Base-by-base conservation (phyloP, 2,113 vertebrate species). In the Pterocles gutturalis region DNA sequence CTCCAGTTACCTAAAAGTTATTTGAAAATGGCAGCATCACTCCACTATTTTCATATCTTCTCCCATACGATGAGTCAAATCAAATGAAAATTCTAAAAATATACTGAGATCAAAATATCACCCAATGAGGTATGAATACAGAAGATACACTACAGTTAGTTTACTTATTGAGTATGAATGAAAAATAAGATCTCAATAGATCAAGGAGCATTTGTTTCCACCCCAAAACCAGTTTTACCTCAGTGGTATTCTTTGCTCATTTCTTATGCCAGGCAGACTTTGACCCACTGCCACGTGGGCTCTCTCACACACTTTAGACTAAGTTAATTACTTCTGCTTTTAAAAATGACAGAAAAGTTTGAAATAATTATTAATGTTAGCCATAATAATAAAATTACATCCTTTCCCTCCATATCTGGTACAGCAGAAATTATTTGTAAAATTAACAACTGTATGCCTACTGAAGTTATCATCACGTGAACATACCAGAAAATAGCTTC, bases 1-100 rank as follows among this genome's bases (percentile, higher is more conserved):
- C 99, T 73, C 99, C 99, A 2, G 99, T 99, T 38, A 99, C 99
- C 99, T 99, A 80, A 15, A 94, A 93, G 71, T 24, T 87, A 64
- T 76, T 89, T 76, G 48, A 92, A 93, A 94, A 85, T 3, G 7
- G 48, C 61, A 95, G n/a, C 7, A 26, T 96, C 83, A 97, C 77
- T 70, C 11, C 46, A 83, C 12, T 61, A 10, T 43, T 58, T 29
- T 77, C 34, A 81, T 36, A 11, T 7, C 13, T 57, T 79, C 60
- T 70, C 51, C 51, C 49, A 13, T 7, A 41, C 2, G 2, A 25
- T 13, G 7, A 87, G 41, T 53, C n/a, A 72, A 66, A 71, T 38
- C 53, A 87, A 87, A 88, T 57, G 18, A 89, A 82, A 84, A 54
- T 62, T 79, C 41, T 67, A 65, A 87, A 80, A 77, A 25, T 12